phyloP scores from a whole-genome alignment of 2,888 invertebrate species.

The Scrobipalpa atriplicella region DNA sequence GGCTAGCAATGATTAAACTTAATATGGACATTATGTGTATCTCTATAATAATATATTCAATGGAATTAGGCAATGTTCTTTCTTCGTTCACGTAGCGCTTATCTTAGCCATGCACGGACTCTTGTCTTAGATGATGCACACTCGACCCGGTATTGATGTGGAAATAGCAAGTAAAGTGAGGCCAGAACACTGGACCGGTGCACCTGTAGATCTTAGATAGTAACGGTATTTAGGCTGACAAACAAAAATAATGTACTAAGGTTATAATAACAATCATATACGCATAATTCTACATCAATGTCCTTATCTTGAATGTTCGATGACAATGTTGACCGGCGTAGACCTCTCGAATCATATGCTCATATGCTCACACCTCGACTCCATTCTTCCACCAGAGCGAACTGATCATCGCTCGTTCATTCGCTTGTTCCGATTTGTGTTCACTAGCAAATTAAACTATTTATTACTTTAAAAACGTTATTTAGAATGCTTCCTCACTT shows the following conservation, averaged over 20 bases:
- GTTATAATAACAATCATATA: slow-evolving; percentile 17
- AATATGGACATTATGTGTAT: slow-evolving; percentile 39
- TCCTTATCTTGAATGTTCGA: slow-evolving; percentile 74
- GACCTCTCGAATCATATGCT: slow-evolving; percentile 36
- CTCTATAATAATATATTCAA: slow-evolving; percentile 33
- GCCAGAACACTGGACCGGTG: slow-evolving; percentile 43
- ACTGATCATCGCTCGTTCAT: slow-evolving; percentile 34
- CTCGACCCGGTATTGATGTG: slow-evolving; percentile 32
- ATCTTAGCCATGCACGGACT: slow-evolving; percentile 62
- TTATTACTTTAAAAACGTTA: neutral
- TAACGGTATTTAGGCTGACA: slow-evolving; percentile 35
- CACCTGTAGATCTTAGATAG: slow-evolving; percentile 54
- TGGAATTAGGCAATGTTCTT: slow-evolving; percentile 40
- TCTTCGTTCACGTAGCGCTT: slow-evolving; percentile 63
- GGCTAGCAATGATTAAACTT: slow-evolving; percentile 45
- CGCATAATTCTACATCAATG: slow-evolving; percentile 10
- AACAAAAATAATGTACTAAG: slow-evolving; percentile 34
- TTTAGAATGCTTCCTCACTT: slow-evolving; percentile 25
- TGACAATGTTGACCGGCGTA: slow-evolving; percentile 72
- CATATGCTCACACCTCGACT: slow-evolving; percentile 24
- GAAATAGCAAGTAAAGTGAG: slow-evolving; percentile 30
- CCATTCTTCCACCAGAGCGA: slow-evolving; percentile 17
- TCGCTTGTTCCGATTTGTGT: slow-evolving; percentile 40
- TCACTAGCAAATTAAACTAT: slow-evolving; percentile 28
- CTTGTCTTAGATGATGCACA: slow-evolving; percentile 54